Evolutionary conservation across 2,113 vertebrate species (phyloP), one percentile per base, ranked within the genome.

Genomic region (Jaculus jaculus): DNA sequence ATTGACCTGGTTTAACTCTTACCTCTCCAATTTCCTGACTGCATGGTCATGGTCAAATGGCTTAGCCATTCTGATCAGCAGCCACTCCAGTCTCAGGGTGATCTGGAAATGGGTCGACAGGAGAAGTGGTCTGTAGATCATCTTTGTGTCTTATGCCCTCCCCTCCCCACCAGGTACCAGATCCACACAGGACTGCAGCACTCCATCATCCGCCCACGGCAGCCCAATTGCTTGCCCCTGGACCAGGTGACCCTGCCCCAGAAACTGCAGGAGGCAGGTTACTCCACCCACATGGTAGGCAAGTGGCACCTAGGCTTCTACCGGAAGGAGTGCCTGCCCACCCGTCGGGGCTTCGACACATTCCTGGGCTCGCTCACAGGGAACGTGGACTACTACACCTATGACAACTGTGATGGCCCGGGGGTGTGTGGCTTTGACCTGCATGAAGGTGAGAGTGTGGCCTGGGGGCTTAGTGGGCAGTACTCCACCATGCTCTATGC

Each of bases 241-340:
- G 98, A 99, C 97, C 99, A 98, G 97, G 98, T 99, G 88, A 99
- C 99, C 0, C 97, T 99, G 90, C 99, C 99, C 0, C 99, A 99
- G 98, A 99, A 99, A 91, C 98, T 99, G 84, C 99, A 99, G 97
- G 98, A 99, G 92, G 98, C 98, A 0, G 99, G 99, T 61, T 99
- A 99, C 94, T 98, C 99, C 91, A 99, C 99, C 0, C 99, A 99
- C 97, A 99, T 99, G 99, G 99, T 99, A 21, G 99, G 99, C 89
- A 99, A 99, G 93, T 99, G 99, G 99, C 99, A 99, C 92, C 97
- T 99, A 91, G 99, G 99, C 71, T 99, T 99, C 97, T 99, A 99
- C 97, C 99, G 99, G 96, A 99, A 99, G 94, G 99, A 99, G 60
- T 99, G 99, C 92, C 97, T 99, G 93, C 99, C 99, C 66, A 99